phyloP scores from a whole-genome alignment of 2,888 invertebrate species.

The Eudemis profundana region DNA sequence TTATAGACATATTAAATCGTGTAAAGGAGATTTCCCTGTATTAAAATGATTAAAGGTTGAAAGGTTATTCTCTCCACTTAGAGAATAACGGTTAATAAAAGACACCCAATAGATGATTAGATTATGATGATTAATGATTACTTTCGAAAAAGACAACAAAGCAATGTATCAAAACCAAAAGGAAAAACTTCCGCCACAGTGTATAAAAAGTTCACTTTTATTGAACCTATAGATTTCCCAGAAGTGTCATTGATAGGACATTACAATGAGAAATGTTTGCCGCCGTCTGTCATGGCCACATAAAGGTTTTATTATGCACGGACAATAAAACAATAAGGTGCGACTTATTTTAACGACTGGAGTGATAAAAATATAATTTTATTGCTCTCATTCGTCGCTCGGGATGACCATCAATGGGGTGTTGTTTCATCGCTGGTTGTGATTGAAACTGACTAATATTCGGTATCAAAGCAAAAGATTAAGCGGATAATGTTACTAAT shows the following conservation, averaged over 20 bases:
- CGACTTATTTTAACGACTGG: constrained; percentile 38
- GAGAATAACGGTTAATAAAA: no score
- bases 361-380: constrained; percentile 41
- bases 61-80: no score
- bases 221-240: constrained; percentile 38
- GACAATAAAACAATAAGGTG: constrained; percentile 46
- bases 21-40: no score
- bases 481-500: no score
- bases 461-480: no score
- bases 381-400: constrained; percentile 13
- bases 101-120: no score
- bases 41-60: no score
- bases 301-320: constrained; percentile 44
- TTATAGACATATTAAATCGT: no score
- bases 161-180: constrained; percentile 4
- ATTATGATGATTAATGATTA: background rate
- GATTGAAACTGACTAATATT: background rate
- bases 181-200: constrained; percentile 14
- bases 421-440: background rate
- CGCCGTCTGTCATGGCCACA: constrained; percentile 32
- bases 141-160: constrained; percentile 8
- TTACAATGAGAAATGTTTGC: constrained; percentile 35
- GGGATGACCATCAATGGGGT: constrained; percentile 11
- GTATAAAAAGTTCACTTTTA: constrained; percentile 37
- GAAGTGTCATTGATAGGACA: constrained; percentile 40